Evolutionary conservation across 2,888 invertebrate genomes (phyloP).

Genomic region (Agriopis aurantiaria): DNA sequence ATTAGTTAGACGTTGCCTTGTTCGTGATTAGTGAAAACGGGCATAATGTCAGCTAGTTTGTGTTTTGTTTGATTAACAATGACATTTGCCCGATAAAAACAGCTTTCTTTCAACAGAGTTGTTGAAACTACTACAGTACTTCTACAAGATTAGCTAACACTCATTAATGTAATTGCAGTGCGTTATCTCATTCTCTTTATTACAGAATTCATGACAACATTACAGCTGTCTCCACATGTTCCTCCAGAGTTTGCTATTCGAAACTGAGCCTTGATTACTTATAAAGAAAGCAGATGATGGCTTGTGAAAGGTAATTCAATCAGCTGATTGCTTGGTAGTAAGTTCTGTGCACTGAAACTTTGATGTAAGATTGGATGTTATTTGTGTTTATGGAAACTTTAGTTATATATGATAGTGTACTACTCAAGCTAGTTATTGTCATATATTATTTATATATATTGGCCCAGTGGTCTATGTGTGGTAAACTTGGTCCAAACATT

Average conservation of each 20-base stretch:
- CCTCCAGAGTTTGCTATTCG: not conserved
- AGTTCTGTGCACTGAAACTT: slow-evolving; percentile 31
- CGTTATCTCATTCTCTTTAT: slow-evolving; percentile 45
- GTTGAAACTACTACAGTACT: slow-evolving; percentile 6
- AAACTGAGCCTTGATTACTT: slow-evolving; percentile 5
- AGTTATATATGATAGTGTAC: not conserved
- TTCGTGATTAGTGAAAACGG: too few species aligned
- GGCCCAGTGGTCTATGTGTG: too few species aligned
- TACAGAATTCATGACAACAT: slow-evolving; percentile 40
- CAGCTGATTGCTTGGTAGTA: slow-evolving; percentile 47
- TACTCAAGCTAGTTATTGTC: not conserved
- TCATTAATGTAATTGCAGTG: slow-evolving; percentile 40
- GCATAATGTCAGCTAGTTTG: too few species aligned
- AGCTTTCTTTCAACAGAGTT: not conserved
- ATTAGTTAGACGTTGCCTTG: too few species aligned
- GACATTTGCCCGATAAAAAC: too few species aligned
- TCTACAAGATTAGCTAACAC: slow-evolving; percentile 23
- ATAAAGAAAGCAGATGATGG: slow-evolving; percentile 6
- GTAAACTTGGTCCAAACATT: too few species aligned
- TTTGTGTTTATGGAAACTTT: slow-evolving; percentile 20
- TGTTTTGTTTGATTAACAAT: too few species aligned
- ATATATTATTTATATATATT: too few species aligned
- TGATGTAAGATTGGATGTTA: slow-evolving; percentile 28
- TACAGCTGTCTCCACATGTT: slow-evolving; percentile 29
- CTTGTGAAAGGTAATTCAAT: slow-evolving; percentile 39